These are phyloP conservation scores for Sarcophilus harrisii DNA, from an alignment of 2,797 vertebrate genomes.

Conservation along the genomic window DNA sequence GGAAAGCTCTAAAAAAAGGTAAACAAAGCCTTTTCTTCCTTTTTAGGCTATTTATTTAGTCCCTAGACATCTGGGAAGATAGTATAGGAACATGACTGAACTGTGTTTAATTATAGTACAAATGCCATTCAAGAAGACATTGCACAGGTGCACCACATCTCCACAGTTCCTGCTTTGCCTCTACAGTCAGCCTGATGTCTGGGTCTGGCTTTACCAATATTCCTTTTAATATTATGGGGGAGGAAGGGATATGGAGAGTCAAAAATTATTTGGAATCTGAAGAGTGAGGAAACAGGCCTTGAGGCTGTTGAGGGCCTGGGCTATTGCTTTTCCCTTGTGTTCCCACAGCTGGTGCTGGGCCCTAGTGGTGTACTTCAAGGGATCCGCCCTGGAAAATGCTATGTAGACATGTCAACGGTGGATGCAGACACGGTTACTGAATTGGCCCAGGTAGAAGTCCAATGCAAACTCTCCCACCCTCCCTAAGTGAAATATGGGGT, in stretches of 20 bases:
- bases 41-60: constrained; percentile 46
- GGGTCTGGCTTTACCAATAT: neutral
- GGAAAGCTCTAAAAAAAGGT: constrained; percentile 40
- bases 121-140: neutral
- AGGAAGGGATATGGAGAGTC: neutral
- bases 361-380: constrained; percentile 98
- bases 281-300: neutral
- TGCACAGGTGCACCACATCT: neutral
- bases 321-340: constrained; percentile 87
- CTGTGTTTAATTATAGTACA: neutral
- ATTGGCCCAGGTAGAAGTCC: constrained; percentile 92
- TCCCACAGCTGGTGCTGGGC: constrained; percentile 94
- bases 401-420: constrained; percentile 98
- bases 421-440: constrained; percentile 98
- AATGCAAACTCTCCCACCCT: neutral
- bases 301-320: constrained; percentile 60
- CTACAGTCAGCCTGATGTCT: neutral
- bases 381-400: constrained; percentile 98
- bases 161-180: neutral
- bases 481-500: neutral
- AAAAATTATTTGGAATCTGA: neutral
- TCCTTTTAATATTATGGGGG: neutral
- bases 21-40: constrained; percentile 13
- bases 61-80: constrained; percentile 44
- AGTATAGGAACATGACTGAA: constrained; percentile 20